Evolutionary conservation across 2,113 vertebrate genomes (phyloP), one percentile per base, ranked within the genome.

Genomic region (Balaeniceps rex): DNA sequence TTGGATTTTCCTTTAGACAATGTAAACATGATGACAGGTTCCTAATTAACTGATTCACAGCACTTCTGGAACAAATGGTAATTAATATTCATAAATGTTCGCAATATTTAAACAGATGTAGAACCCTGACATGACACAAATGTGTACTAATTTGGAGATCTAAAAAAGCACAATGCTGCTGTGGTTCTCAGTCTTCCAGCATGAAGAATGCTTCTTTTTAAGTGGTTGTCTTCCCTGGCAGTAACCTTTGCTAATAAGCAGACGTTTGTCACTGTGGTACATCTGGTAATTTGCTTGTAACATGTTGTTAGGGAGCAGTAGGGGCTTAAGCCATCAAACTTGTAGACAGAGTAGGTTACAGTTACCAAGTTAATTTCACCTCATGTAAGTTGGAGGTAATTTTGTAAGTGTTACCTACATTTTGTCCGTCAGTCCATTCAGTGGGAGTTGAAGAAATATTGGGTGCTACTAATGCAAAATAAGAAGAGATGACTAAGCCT

Each of bases 21-120:
- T 95, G 88, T 95, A 98, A 98, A 97, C 92, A 96, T 85, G 88
- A 94, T 97, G 96, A 96, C 95, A 97, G 91, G 71, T 76, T 97
- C 93, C 88, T 97, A 98, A 98, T 97, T 97, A 98, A 95, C 96
- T 96, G 86, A 97, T 98, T 96, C 97, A 78, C 90, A 91, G 91
- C 83, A 95, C 68, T 96, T 94, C 77, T 96, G 83, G 93, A 97
- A 97, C 88, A 98, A 98, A 97, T 93, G 96, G 85, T 93, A 97
- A 97, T 97, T 97, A 98, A 97, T 97, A 98, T 96, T 98, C 97
- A 97, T 97, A 94, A 96, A 93, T 92, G 83, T 94, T 97, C 94
- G 82, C 93, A 89, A 83, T 61, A 46, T 81, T 87, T 91, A 88
- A 97, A 94, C 97, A 97, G 90, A 87, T 87, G 94, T 94, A 96